Evolutionary conservation across 2,797 vertebrate species (phyloP).

Genomic region (Thripadectes ignobilis): DNA sequence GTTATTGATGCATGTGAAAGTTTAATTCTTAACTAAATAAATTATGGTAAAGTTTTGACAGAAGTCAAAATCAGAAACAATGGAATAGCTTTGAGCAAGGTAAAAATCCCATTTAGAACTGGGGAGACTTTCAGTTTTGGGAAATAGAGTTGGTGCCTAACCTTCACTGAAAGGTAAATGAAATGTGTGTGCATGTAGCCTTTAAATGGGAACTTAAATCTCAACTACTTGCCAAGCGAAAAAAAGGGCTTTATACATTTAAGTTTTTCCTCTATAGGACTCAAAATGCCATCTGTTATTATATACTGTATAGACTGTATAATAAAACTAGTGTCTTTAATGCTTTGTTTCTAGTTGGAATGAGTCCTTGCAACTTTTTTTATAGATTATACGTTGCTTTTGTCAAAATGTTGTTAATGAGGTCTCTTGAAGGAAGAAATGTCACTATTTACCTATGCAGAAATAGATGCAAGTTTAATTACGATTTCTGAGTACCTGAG

Average conservation of each 20-base stretch:
- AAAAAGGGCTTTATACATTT: background rate
- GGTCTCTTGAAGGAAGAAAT: background rate
- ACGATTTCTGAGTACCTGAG: background rate
- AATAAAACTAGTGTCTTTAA: background rate
- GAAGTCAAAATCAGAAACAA: background rate
- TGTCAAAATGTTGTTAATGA: background rate
- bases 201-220: background rate
- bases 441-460: background rate
- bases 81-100: background rate
- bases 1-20: background rate
- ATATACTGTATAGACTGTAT: background rate
- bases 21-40: background rate
- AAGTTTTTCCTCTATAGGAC: background rate
- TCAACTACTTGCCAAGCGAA: background rate
- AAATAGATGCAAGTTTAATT: background rate
- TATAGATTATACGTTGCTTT: background rate
- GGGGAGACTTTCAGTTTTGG: background rate
- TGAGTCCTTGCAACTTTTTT: background rate
- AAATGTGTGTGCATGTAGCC: background rate
- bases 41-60: background rate
- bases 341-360: background rate
- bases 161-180: background rate
- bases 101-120: background rate
- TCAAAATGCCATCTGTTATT: background rate
- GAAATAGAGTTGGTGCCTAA: background rate